phyloP scores from a whole-genome alignment of 2,113 vertebrate species.

The Irena cyanogastra region DNA sequence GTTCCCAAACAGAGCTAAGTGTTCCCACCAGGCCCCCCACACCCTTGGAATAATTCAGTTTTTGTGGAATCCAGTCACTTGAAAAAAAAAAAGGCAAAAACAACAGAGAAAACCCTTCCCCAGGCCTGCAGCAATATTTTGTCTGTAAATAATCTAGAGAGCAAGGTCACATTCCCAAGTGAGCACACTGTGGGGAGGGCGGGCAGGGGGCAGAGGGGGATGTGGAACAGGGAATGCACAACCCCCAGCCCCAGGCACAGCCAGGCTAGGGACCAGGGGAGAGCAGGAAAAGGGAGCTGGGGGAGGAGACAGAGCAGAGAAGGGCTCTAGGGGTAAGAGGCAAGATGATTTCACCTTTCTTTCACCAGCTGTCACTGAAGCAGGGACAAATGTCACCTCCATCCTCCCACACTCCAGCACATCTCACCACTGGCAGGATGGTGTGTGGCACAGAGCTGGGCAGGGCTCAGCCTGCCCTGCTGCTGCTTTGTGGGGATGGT shows the following conservation, averaged over 20 bases:
- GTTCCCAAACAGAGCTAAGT: neutral
- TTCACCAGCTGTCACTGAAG: neutral
- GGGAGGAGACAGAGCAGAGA: neutral
- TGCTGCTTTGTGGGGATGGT: rapidly evolving
- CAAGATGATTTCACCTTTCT: neutral
- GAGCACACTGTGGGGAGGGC: neutral
- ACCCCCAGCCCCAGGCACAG: neutral
- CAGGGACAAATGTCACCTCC: neutral
- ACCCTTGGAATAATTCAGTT: neutral
- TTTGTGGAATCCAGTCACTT: neutral
- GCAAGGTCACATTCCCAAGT: conserved; percentile 57
- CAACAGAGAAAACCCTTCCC: neutral
- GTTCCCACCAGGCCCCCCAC: neutral
- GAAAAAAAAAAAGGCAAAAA: neutral
- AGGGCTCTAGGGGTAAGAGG: neutral
- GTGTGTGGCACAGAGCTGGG: neutral
- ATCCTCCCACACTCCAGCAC: neutral
- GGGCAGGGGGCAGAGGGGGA: neutral
- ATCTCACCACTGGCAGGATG: neutral
- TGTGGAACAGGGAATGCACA: neutral
- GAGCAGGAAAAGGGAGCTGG: neutral
- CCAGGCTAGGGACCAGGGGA: neutral
- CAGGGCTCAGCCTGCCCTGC: neutral
- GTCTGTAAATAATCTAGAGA: conserved; percentile 59
- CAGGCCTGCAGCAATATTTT: conserved; percentile 46